phyloP scores from a whole-genome alignment of 1,140 invertebrate genomes.

The Brachionus asplanchnoidis region DNA sequence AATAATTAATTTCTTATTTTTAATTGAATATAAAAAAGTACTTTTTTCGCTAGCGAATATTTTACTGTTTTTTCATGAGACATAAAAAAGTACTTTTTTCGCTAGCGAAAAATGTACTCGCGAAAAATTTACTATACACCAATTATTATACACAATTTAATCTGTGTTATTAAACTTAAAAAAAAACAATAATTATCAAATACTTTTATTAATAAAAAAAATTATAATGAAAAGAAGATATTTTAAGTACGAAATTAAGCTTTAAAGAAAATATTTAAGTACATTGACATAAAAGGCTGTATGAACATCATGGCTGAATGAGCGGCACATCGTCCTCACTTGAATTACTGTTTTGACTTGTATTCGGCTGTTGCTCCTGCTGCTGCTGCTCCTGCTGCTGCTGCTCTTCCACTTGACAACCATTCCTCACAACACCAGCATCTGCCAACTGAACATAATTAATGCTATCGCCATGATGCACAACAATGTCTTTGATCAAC shows the following conservation, averaged over 20 bases:
- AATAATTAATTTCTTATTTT: too few relatives aligned
- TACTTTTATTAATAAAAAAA: not conserved
- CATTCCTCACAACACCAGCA: not conserved
- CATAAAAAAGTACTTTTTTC: too few relatives aligned
- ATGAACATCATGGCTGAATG: not conserved
- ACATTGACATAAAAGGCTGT: not conserved
- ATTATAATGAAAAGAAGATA: not conserved
- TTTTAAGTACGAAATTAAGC: not conserved
- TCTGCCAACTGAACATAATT: slow-evolving; percentile 37
- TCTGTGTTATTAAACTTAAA: too few relatives aligned
- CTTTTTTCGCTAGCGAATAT: too few relatives aligned
- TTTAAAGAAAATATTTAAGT: not conserved
- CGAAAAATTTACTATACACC: too few relatives aligned
- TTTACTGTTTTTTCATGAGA: too few relatives aligned
- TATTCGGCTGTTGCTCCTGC: not conserved
- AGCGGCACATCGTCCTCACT: slow-evolving; percentile 17
- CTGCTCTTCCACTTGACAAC: not conserved
- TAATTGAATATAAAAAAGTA: too few relatives aligned
- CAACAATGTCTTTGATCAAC: slow-evolving; percentile 38
- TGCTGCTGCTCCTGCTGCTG: not conserved
- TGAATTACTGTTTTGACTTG: not conserved
- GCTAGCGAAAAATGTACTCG: too few relatives aligned
- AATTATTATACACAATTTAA: too few relatives aligned
- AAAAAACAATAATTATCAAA: not conserved
- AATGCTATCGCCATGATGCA: slow-evolving; percentile 37